phyloP scores from a whole-genome alignment of 2,888 invertebrate genomes.

The Pristionchus exspectatus region DNA sequence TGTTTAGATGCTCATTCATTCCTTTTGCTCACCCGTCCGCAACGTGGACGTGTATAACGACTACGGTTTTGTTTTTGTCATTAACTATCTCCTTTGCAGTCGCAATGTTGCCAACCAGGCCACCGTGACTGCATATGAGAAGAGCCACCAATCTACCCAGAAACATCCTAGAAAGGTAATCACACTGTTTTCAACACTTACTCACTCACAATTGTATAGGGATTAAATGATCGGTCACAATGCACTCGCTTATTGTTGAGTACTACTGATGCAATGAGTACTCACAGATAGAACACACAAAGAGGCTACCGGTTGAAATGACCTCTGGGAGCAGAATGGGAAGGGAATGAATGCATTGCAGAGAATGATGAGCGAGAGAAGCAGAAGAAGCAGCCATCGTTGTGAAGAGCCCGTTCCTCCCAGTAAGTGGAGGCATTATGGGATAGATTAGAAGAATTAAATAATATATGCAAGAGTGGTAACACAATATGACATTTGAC shows the following conservation, averaged over 20 bases:
- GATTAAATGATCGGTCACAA: not conserved
- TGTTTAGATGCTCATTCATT: too few species aligned
- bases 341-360: not conserved
- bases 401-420: not conserved
- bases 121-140: not conserved
- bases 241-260: not conserved
- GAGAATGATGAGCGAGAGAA: not conserved
- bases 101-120: not conserved
- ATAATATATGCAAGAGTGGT: not conserved
- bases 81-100: not conserved
- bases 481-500: too few species aligned
- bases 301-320: not conserved
- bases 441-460: not conserved
- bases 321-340: conserved; percentile 8
- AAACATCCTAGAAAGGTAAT: conserved; percentile 5
- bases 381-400: not conserved
- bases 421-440: not conserved
- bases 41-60: too few species aligned
- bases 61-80: too few species aligned
- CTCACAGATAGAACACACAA: not conserved
- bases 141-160: not conserved
- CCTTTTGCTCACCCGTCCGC: too few species aligned
- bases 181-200: not conserved
- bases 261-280: not conserved
- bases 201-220: not conserved